Evolutionary conservation across 2,888 invertebrate species (phyloP).

Genomic region (Baccha elongata): DNA sequence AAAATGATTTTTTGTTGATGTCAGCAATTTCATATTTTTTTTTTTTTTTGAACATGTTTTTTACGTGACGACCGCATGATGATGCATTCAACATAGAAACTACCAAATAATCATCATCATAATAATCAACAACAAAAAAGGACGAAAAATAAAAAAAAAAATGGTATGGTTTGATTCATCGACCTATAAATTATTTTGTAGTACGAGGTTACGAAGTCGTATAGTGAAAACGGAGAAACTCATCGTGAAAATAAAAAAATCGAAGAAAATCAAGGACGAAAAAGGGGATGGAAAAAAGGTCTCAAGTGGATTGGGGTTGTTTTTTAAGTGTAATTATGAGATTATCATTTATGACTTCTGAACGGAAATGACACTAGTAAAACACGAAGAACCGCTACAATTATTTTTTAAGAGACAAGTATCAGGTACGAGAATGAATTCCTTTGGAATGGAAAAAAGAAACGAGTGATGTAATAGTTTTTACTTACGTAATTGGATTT

Average conservation of each 20-base stretch:
- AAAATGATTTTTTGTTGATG: constrained; percentile 56
- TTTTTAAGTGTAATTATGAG: constrained; percentile 50
- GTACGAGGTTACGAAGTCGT: not conserved
- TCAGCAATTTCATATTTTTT: constrained; percentile 16
- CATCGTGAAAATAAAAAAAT: not conserved
- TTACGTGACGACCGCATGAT: constrained; percentile 67
- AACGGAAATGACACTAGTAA: constrained; percentile 36
- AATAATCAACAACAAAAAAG: constrained; percentile 20
- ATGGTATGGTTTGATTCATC: constrained; percentile 57
- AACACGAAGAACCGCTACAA: constrained; percentile 26
- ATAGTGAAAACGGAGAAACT: constrained; percentile 28
- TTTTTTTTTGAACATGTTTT: constrained; percentile 43
- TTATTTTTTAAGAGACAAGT: not conserved
- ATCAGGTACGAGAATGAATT: not conserved
- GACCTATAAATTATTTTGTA: constrained; percentile 43
- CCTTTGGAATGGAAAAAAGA: not conserved
- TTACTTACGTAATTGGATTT: constrained; percentile 57
- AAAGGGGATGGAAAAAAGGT: not conserved
- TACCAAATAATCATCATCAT: constrained; percentile 12
- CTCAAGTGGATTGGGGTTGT: not conserved
- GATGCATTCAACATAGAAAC: constrained; percentile 46
- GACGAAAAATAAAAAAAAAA: constrained; percentile 20
- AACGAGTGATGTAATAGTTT: constrained; percentile 30
- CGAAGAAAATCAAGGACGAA: not conserved
- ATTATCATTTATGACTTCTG: constrained; percentile 56